Percentiles rank a stretch among this genome's conserved stretches.
Evolutionary conservation across 2,888 invertebrate genomes (phyloP).

Genomic region (Habroteleia sp.): DNA sequence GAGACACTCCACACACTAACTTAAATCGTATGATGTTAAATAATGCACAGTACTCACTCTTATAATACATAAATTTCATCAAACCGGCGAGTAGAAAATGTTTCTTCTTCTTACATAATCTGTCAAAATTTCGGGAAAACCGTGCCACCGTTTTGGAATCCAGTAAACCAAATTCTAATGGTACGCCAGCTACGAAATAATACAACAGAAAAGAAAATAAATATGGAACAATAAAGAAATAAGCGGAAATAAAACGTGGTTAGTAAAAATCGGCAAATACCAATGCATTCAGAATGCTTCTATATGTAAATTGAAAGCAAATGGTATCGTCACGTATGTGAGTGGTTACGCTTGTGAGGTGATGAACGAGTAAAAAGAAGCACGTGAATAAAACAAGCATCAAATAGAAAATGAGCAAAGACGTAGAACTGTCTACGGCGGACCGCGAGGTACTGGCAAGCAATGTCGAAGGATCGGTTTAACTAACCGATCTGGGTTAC

Average conservation of each 20-base stretch:
- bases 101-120: slow-evolving; percentile 28
- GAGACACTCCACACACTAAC: slow-evolving; percentile 30
- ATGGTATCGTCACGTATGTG: slow-evolving; percentile 9
- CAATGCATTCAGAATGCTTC: background rate
- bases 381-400: slow-evolving; percentile 3
- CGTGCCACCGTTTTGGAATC: no score
- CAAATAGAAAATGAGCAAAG: slow-evolving; percentile 46
- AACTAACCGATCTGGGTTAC: slow-evolving; percentile 80
- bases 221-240: no score
- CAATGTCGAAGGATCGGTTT: slow-evolving; percentile 74
- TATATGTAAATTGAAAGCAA: background rate
- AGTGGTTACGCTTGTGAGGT: slow-evolving; percentile 3
- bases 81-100: slow-evolving; percentile 46
- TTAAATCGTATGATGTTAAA: slow-evolving; percentile 45
- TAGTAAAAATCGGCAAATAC: background rate
- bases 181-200: no score
- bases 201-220: slow-evolving; percentile 1
- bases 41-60: slow-evolving; percentile 67
- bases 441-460: slow-evolving; percentile 78
- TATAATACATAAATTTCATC: slow-evolving; percentile 64
- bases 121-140: slow-evolving; percentile 35
- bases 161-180: no score
- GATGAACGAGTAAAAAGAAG: slow-evolving; percentile 3
- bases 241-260: background rate
- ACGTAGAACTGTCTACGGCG: slow-evolving; percentile 74